These are phyloP conservation scores for Xiphophorus hellerii DNA, from an alignment of 2,113 vertebrate genomes.

Conservation along the genomic window DNA sequence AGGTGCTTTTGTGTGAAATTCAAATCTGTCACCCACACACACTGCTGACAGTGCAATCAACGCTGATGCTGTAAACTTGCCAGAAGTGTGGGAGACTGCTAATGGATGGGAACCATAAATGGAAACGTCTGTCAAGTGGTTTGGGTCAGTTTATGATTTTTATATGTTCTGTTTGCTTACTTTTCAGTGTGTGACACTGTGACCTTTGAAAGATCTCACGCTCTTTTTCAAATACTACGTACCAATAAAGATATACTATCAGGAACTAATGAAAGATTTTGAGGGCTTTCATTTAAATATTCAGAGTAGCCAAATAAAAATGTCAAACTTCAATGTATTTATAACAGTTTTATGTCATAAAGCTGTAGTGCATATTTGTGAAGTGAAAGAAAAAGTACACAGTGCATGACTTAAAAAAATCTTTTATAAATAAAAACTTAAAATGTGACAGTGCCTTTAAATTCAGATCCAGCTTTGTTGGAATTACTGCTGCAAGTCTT, in stretches of 20 bases:
- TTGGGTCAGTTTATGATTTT: slow-evolving; percentile 11
- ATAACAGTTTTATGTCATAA: neutral
- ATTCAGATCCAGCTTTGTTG: neutral
- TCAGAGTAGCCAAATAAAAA: neutral
- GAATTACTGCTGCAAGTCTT: neutral
- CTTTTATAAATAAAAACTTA: neutral
- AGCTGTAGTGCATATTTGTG: neutral
- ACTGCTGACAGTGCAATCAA: slow-evolving; percentile 31
- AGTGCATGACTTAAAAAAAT: neutral
- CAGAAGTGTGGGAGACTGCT: slow-evolving; percentile 37
- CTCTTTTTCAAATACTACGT: slow-evolving; percentile 4
- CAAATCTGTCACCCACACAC: slow-evolving; percentile 41
- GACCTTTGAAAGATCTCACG: slow-evolving; percentile 4
- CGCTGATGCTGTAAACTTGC: slow-evolving; percentile 31
- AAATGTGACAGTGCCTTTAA: neutral
- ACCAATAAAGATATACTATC: neutral
- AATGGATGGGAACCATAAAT: slow-evolving; percentile 37
- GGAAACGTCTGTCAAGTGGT: slow-evolving; percentile 36
- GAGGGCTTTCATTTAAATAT: neutral
- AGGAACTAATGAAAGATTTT: neutral
- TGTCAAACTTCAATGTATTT: too few relatives aligned
- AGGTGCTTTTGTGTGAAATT: slow-evolving; percentile 61
- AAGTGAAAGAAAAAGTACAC: neutral
- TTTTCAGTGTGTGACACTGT: neutral
- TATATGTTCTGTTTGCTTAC: slow-evolving; percentile 14